Conservation (phyloP, 2,113 vertebrate species). For the Trichomycterus rosablanca region DNA sequence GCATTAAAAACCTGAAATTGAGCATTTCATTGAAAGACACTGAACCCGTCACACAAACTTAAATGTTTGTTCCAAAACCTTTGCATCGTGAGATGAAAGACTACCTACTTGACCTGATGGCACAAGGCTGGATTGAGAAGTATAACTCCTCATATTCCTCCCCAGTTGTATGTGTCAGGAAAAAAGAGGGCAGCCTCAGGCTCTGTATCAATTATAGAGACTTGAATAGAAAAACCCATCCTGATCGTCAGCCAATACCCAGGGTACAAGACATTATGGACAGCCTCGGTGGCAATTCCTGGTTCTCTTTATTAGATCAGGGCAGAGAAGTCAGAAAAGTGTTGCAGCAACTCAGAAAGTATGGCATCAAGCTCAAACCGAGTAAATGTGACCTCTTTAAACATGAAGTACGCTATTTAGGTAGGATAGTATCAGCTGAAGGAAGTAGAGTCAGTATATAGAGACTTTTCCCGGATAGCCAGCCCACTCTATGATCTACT, state of each 20-base stretch:
- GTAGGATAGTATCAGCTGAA: background rate
- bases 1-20: no score
- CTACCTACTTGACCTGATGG: background rate
- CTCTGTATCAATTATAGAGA: background rate
- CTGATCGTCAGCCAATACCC: background rate
- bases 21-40: background rate
- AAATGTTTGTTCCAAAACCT: background rate
- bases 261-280: background rate
- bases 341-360: background rate
- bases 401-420: background rate
- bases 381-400: background rate
- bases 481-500: slow-evolving; percentile 20
- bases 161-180: background rate
- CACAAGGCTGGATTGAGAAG: background rate
- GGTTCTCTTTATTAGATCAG: background rate
- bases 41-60: background rate
- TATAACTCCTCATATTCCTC: background rate
- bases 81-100: background rate
- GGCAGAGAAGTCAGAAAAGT: background rate
- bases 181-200: background rate
- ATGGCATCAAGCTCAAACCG: background rate
- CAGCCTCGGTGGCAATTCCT: background rate
- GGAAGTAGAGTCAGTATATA: background rate
- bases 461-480: slow-evolving; percentile 16
- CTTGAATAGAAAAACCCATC: background rate